phyloP scores from a whole-genome alignment of 2,113 vertebrate species.

The Cyphomyrus plagiostoma region DNA sequence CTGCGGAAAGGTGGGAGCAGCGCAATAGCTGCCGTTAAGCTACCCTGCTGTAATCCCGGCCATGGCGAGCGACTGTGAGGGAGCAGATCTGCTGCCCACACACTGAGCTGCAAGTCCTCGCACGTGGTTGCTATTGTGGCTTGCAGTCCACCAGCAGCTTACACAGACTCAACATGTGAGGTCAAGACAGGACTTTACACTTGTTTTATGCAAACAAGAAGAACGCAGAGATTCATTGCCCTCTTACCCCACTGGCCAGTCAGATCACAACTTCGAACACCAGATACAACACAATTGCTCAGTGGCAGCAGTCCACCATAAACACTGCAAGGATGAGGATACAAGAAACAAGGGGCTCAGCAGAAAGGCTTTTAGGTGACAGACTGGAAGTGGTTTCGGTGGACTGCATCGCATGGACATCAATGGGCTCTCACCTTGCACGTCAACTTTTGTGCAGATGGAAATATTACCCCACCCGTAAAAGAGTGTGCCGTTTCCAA shows the following conservation, averaged over 20 bases:
- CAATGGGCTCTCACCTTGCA: background rate
- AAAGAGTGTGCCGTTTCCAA: background rate
- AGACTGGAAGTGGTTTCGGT: background rate
- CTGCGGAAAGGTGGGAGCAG: background rate
- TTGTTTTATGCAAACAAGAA: background rate
- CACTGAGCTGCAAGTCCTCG: background rate
- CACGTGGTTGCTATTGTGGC: background rate
- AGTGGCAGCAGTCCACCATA: background rate
- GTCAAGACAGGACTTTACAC: background rate
- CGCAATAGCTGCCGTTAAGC: background rate
- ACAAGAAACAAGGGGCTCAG: background rate
- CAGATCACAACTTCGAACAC: background rate
- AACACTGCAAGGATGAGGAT: background rate
- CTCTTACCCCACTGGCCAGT: background rate
- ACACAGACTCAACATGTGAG: background rate
- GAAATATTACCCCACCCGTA: background rate
- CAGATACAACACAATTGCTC: background rate
- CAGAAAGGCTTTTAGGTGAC: background rate
- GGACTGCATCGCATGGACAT: background rate
- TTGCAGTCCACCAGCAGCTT: background rate
- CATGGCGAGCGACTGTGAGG: background rate
- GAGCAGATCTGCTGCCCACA: background rate
- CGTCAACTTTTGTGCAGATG: background rate
- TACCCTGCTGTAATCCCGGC: background rate
- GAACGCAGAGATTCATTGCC: background rate